Evolutionary conservation across 2,797 vertebrate species (phyloP).

Genomic region (Anniella stebbinsi): DNA sequence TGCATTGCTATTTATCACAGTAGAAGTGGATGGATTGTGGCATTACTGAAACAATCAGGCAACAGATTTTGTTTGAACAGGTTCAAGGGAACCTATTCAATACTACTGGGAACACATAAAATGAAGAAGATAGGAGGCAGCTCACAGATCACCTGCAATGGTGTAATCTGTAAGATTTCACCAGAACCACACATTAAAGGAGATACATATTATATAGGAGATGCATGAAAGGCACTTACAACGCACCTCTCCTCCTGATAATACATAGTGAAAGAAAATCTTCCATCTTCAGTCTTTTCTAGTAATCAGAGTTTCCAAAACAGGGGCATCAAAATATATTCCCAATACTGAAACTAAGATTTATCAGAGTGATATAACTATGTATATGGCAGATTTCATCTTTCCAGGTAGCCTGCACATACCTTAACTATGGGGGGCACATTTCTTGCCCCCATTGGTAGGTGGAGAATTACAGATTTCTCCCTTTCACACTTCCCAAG

Average conservation of each 20-base stretch:
- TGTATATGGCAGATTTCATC: no score
- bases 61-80: conserved; percentile 16
- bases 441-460: no score
- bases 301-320: not conserved
- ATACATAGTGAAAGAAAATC: not conserved
- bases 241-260: not conserved
- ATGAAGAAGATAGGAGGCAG: not conserved
- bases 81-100: conserved; percentile 9
- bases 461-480: no score
- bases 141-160: not conserved
- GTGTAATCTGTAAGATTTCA: not conserved
- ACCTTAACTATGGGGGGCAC: no score
- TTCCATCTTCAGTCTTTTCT: not conserved
- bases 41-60: not conserved
- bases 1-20: conserved; percentile 27
- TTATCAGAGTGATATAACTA: no score
- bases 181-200: not conserved
- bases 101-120: not conserved
- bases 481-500: no score
- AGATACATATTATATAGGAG: not conserved
- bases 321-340: not conserved
- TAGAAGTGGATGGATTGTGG: not conserved
- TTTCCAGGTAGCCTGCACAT: no score
- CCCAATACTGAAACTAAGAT: no score
- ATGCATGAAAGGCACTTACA: not conserved